A percentile compares a stretch with the other conserved stretches of the same genome.
phyloP scores from a whole-genome alignment of 2,113 vertebrate genomes.

The Sula dactylatra region DNA sequence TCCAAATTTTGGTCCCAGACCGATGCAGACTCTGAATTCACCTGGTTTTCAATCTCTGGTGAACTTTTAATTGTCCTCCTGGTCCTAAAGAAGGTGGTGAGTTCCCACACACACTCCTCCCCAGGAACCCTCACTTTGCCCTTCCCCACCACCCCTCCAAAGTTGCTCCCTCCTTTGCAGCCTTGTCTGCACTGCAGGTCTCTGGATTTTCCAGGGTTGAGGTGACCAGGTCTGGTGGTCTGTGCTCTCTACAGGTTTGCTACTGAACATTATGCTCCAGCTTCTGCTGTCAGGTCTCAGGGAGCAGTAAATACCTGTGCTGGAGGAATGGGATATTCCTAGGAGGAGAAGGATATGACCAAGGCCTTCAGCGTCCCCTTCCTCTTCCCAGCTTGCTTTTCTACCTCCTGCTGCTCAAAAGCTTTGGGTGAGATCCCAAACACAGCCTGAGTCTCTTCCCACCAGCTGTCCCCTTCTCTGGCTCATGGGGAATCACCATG shows the following conservation, averaged over 20 bases:
- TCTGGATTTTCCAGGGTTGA: accelerated
- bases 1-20: not conserved
- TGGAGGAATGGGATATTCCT: not conserved
- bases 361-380: not conserved
- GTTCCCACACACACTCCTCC: not conserved
- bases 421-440: not conserved
- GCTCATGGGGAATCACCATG: not conserved
- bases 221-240: not conserved
- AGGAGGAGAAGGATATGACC: not conserved
- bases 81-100: not conserved
- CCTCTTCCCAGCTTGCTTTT: not conserved
- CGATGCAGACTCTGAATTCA: not conserved
- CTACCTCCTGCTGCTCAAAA: not conserved
- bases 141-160: not conserved
- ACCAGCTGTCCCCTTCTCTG: not conserved
- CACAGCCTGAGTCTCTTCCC: not conserved
- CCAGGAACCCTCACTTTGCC: not conserved
- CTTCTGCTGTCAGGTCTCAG: not conserved
- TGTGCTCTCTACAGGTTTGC: not conserved
- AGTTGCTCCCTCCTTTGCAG: not conserved
- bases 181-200: not conserved
- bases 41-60: not conserved
- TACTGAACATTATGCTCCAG: not conserved
- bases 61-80: not conserved
- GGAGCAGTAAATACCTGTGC: not conserved